A percentile compares a stretch with the other conserved stretches of the same genome.
Conservation (phyloP, 2,888 invertebrate species). For the Rapana venosa region DNA sequence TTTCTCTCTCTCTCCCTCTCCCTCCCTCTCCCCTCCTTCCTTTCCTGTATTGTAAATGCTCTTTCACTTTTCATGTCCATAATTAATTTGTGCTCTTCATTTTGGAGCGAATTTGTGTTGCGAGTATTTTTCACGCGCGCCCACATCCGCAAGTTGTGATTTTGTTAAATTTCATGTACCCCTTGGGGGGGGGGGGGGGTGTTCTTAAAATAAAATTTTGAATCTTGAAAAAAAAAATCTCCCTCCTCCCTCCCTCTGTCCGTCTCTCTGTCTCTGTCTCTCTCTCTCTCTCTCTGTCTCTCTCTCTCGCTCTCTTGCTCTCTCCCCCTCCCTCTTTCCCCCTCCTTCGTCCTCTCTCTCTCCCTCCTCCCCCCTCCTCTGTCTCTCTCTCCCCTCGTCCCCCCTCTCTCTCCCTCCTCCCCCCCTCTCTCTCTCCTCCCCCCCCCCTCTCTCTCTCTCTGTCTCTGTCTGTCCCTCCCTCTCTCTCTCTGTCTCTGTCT, state of each 20-base stretch:
- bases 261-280: neutral
- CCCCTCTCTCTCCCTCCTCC: neutral
- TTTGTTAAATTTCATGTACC: no score
- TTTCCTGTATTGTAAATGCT: no score
- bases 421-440: neutral
- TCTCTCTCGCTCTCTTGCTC: neutral
- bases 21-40: neutral
- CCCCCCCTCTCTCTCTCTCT: neutral
- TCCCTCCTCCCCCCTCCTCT: constrained; percentile 13
- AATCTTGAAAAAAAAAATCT: no score
- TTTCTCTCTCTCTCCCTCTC: constrained; percentile 10
- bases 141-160: no score
- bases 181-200: no score
- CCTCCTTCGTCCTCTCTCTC: neutral
- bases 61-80: no score
- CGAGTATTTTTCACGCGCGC: no score
- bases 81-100: no score
- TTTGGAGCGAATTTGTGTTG: no score
- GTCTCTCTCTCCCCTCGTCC: neutral
- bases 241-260: no score
- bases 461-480: neutral
- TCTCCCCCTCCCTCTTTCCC: neutral
- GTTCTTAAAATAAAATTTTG: no score
- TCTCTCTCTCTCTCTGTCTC: neutral
- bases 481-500: neutral